phyloP scores from a whole-genome alignment of 2,797 vertebrate genomes.

The Rhadinocentrus ornatus region DNA sequence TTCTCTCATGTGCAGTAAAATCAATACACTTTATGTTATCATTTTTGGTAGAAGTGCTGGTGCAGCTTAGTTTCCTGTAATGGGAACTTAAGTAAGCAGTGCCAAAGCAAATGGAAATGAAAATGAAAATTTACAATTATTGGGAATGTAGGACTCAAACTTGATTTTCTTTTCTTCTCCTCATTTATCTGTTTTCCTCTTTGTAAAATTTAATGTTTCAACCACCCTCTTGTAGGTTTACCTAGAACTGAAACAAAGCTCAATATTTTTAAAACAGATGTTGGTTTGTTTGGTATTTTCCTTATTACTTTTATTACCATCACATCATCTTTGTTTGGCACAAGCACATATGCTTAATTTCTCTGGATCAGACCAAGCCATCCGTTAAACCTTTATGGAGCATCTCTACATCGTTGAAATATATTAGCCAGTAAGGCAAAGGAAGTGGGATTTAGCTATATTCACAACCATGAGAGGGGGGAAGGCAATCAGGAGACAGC shows the following conservation, averaged over 20 bases:
- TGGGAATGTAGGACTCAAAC: constrained; percentile 16
- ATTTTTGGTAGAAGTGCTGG: constrained; percentile 22
- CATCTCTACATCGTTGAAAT: constrained; percentile 52
- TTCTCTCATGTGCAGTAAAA: constrained; percentile 39
- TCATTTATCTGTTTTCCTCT: constrained; percentile 14
- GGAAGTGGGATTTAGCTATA: constrained; percentile 55
- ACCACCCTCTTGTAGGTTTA: constrained; percentile 12
- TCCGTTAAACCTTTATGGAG: constrained; percentile 55
- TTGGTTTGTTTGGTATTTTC: constrained; percentile 45
- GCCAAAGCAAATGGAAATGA: constrained; percentile 25
- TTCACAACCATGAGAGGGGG: constrained; percentile 24
- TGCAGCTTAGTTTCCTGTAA: constrained; percentile 18
- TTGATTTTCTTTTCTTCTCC: not conserved
- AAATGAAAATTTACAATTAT: constrained; percentile 37
- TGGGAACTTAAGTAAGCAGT: constrained; percentile 1
- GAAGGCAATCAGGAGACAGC: constrained; percentile 48
- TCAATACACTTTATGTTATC: constrained; percentile 31
- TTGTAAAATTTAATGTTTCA: constrained; percentile 43
- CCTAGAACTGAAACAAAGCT: constrained; percentile 29
- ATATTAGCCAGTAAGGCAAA: constrained; percentile 47
- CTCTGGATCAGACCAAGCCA: constrained; percentile 59
- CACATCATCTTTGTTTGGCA: constrained; percentile 29
- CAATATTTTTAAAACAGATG: constrained; percentile 14
- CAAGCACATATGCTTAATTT: constrained; percentile 32
- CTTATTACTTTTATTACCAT: constrained; percentile 46